Percentiles rank a stretch among this genome's conserved stretches.
These are phyloP conservation scores for Idaea straminata DNA, from an alignment of 2,888 invertebrate species.

Conservation along the genomic window DNA sequence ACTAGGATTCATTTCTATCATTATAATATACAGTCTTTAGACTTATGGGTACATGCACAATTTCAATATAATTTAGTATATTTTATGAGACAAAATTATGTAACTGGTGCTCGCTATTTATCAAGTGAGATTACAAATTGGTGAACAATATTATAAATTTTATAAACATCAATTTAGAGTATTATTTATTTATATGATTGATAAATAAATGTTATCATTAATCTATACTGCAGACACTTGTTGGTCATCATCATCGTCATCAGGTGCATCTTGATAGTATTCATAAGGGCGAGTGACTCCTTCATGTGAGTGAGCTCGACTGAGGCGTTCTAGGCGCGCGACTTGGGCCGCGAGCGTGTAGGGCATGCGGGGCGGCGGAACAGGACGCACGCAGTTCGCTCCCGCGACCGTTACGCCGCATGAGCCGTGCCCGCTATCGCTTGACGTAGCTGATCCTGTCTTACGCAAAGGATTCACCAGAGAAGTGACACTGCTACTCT, in stretches of 20 bases:
- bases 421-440: slow-evolving; percentile 94
- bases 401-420: slow-evolving; percentile 59
- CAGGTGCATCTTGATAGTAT: slow-evolving; percentile 80
- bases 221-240: slow-evolving; percentile 76
- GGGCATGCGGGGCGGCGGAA: slow-evolving; percentile 84
- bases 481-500: slow-evolving; percentile 97
- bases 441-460: slow-evolving; percentile 94
- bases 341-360: slow-evolving; percentile 93
- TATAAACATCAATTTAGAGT: slow-evolving; percentile 61
- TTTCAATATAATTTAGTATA: slow-evolving; percentile 33
- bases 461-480: slow-evolving; percentile 94
- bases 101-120: slow-evolving; percentile 74
- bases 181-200: slow-evolving; percentile 31
- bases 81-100: slow-evolving; percentile 60
- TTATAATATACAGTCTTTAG: slow-evolving; percentile 77
- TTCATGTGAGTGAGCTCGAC: slow-evolving; percentile 92
- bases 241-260: slow-evolving; percentile 77
- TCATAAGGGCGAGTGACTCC: slow-evolving; percentile 89
- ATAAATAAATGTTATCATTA: slow-evolving; percentile 25
- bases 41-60: slow-evolving; percentile 75
- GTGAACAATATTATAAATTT: slow-evolving; percentile 62
- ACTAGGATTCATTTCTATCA: slow-evolving; percentile 67
- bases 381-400: slow-evolving; percentile 80
- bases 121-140: slow-evolving; percentile 76
- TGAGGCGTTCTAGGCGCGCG: slow-evolving; percentile 89